Base-by-base conservation (phyloP, 2,797 vertebrate genomes). In the Anguilla megastoma region DNA sequence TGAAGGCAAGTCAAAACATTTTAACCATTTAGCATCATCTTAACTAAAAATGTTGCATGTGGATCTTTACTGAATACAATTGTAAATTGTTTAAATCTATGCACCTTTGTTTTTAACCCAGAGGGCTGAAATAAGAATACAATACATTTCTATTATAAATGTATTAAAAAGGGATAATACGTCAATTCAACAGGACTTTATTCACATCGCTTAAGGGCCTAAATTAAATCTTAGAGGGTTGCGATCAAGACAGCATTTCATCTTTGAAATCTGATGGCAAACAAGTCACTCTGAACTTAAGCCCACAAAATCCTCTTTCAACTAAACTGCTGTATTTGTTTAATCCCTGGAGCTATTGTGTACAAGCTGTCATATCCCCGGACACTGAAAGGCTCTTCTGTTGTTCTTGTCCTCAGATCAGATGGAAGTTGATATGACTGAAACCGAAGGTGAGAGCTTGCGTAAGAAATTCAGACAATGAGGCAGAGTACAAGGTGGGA, bases 371-470 rank as follows among this genome's bases (percentile, higher is more conserved):
- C 7, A 24, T 36, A 45, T 24, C 18, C 41, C 54, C 2, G 21
- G 58, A 41, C 3, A 30, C 16, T 84, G 21, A 63, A 48, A 80
- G 12, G 30, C 36, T 76, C 82, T 36, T n/a, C n/a, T 74, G 16
- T 2, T 5, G 85, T 50, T 58, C 60, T 16, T 90, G 45, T 91
- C 85, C 66, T 89, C 90, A 96, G 96, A 96, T 92, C 93, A 93
- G 90, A 90, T 93, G 83, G 92, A 95, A 89, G 94, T 94, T 88
- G 94, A 95, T 48, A 92, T 92, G 0, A 93, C 92, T 89, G 94
- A 94, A 60, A 92, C 91, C 88, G 88, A 86, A 27, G 93, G 96
- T 96, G 88, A 86, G 92, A 90, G 76, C 18, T 30, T 21, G 12
- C 50, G 24, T 60, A 41, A 50, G 30, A 14, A 48, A 12, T 86